Percentiles rank a stretch among this genome's conserved stretches.
These are phyloP conservation scores for Sebastes miniatus DNA, from an alignment of 2,797 vertebrate genomes.

Conservation along the genomic window DNA sequence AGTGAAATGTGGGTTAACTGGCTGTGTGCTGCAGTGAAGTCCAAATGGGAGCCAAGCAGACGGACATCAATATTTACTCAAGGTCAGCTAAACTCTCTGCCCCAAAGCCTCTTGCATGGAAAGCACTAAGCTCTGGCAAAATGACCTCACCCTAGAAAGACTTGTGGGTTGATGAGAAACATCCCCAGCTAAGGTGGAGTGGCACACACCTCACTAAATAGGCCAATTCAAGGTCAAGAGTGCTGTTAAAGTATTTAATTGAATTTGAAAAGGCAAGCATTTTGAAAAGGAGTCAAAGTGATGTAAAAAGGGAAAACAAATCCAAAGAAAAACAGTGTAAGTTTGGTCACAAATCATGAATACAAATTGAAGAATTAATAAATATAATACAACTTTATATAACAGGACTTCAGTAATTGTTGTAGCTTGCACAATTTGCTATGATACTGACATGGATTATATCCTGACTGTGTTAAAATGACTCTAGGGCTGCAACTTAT, in stretches of 20 bases:
- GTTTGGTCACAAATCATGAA: not conserved
- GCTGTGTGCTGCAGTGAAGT: slow-evolving; percentile 17
- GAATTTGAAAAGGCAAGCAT: not conserved
- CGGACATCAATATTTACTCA: slow-evolving; percentile 68
- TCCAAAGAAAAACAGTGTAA: not conserved
- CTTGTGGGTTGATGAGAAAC: not conserved
- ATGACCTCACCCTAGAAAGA: slow-evolving; percentile 28
- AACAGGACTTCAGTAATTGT: not conserved
- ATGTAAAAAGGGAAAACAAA: not conserved
- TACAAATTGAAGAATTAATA: not conserved
- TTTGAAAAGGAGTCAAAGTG: not conserved
- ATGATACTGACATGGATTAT: not conserved
- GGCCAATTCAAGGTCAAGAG: slow-evolving; percentile 1
- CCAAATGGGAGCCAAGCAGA: slow-evolving; percentile 51
- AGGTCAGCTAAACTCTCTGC: slow-evolving; percentile 30
- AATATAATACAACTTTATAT: not conserved
- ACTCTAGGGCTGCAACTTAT: too few species aligned
- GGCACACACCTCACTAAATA: not conserved
- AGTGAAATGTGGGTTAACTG: slow-evolving; percentile 51
- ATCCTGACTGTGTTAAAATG: not conserved
- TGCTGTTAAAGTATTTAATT: not conserved
- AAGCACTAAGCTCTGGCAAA: slow-evolving; percentile 12
- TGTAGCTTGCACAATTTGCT: not conserved
- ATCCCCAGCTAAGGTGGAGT: not conserved
- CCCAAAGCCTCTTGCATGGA: not conserved